These are phyloP conservation scores for Hydropsyche betteni DNA, from an alignment of 2,888 invertebrate genomes.

Conservation along the genomic window DNA sequence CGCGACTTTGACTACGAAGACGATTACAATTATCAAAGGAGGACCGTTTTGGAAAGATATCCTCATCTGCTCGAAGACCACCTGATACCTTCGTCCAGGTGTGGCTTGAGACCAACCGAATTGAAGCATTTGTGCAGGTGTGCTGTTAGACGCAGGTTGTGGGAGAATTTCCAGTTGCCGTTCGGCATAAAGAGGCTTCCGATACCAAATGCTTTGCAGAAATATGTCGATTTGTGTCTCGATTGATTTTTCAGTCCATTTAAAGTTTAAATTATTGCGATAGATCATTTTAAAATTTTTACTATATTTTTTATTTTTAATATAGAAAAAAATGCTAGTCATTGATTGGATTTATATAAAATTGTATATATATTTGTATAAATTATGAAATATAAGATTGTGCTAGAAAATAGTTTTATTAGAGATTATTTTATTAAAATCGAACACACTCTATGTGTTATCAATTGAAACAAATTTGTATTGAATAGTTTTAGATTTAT, in stretches of 20 bases:
- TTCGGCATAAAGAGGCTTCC: conserved; percentile 75
- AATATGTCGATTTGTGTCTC: conserved; percentile 78
- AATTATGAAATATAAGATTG: too few species aligned
- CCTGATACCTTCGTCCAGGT: conserved; percentile 69
- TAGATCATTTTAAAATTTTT: too few species aligned
- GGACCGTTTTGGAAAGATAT: conserved; percentile 60
- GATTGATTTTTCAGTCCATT: conserved; percentile 62
- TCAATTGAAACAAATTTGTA: too few species aligned
- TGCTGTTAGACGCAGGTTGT: conserved; percentile 71
- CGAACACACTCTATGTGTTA: too few species aligned
- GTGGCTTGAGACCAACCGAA: conserved; percentile 72
- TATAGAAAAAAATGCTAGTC: not conserved
- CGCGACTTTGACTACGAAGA: conserved; percentile 59
- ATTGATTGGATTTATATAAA: too few species aligned
- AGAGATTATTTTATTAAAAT: too few species aligned
- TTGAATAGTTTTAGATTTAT: too few species aligned
- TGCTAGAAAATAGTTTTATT: too few species aligned
- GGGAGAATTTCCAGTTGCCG: conserved; percentile 77
- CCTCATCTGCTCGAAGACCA: conserved; percentile 67
- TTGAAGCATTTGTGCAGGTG: conserved; percentile 81
- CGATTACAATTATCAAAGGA: conserved; percentile 64
- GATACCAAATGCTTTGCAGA: conserved; percentile 72
- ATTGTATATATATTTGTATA: too few species aligned
- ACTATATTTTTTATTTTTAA: too few species aligned
- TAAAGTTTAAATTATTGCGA: not conserved